Conservation (phyloP, 1,140 invertebrate genomes). For the Palaemon carinicauda region DNA sequence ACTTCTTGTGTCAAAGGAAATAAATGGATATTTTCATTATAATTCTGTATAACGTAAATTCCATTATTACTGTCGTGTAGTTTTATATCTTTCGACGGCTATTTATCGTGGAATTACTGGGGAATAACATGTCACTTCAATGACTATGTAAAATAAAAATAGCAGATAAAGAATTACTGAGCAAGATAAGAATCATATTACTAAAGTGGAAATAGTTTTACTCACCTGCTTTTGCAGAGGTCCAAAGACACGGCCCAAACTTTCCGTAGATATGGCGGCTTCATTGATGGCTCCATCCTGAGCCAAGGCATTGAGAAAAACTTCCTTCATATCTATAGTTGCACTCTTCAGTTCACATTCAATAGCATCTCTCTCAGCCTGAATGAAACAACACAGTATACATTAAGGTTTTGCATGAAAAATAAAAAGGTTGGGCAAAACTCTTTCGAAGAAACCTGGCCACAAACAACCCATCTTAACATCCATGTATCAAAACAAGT, state of each 20-base stretch:
- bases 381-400: not conserved
- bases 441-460: too few species aligned
- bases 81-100: too few species aligned
- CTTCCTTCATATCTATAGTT: slow-evolving; percentile 84
- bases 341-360: slow-evolving; percentile 87
- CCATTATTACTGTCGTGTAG: too few species aligned
- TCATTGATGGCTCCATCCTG: slow-evolving; percentile 90
- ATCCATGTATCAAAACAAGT: too few species aligned
- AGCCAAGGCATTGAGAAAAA: slow-evolving; percentile 81
- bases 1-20: too few species aligned
- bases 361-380: slow-evolving; percentile 83
- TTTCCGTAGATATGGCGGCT: slow-evolving; percentile 78
- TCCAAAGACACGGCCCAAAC: slow-evolving; percentile 80
- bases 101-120: too few species aligned
- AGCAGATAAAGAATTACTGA: not conserved
- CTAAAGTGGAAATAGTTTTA: not conserved
- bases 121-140: too few species aligned
- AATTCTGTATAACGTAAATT: too few species aligned
- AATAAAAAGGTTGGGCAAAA: too few species aligned
- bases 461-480: too few species aligned
- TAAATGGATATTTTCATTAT: too few species aligned
- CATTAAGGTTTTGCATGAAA: too few species aligned
- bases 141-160: not conserved
- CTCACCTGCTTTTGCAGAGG: slow-evolving; percentile 81
- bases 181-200: not conserved